Evolutionary conservation across 2,888 invertebrate genomes (phyloP), one percentile per base, ranked within the genome.

Genomic region (Rhamnusium bicolor): DNA sequence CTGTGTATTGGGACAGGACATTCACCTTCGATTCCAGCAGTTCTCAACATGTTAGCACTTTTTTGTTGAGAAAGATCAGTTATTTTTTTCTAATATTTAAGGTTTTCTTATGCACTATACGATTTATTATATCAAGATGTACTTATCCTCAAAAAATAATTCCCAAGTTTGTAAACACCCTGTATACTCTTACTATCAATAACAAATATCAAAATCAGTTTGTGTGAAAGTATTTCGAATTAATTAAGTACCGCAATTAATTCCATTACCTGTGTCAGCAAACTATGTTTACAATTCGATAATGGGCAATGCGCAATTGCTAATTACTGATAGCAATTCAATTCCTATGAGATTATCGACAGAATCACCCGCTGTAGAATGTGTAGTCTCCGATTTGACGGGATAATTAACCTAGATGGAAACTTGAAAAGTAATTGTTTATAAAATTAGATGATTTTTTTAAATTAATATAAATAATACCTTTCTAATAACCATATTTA

Each of bases 241-340:
- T 18, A 56, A 72, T 69, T 72, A 62, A 58, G 58, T 63, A 72
- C 12, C 29, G 60, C 58, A 69, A 72, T 74, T 72, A 74, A 73
- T 77, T 74, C 53, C 72, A 60, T 71, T 76, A 76, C 54, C 75
- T 79, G 69, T 76, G 79, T 79, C 78, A 79, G 79, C 79, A 75
- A 78, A 77, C 71, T 69, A 58, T 76, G 76, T 80, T 80, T 80
- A 76, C 76, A 67, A 76, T 81, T 76, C 79, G 74, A 80, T 79
- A 77, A 80, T 78, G 76, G 70, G 74, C 66, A 54, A 73, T 75
- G 72, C 77, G 67, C 75, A 75, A 76, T 78, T 72, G 69, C 76
- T 81, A 79, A 79, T 81, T 79, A 76, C 76, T 71, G 70, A 77
- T 74, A 74, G 68, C 73, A 69, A 75, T 75, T 72, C 79, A 74